A percentile compares a stretch with the other conserved stretches of the same genome.
Evolutionary conservation across 2,797 vertebrate species (phyloP).

Genomic region (Enteromius radiatus): DNA sequence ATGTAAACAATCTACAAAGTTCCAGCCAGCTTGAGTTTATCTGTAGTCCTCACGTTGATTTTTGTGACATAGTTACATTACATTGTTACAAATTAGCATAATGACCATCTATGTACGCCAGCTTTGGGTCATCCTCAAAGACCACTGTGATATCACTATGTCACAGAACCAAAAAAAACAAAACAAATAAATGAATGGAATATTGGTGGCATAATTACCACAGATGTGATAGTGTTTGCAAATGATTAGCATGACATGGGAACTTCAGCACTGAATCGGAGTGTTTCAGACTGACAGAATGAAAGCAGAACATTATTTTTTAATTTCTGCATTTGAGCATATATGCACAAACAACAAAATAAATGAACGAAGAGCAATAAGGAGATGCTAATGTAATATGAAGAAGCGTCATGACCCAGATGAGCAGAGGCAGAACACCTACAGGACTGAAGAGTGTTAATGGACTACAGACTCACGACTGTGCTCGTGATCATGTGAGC

Average conservation of each 20-base stretch:
- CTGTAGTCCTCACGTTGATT: neutral
- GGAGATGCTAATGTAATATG: neutral
- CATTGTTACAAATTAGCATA: neutral
- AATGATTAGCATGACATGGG: neutral
- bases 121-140: neutral
- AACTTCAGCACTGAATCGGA: neutral
- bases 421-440: neutral
- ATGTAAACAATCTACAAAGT: neutral
- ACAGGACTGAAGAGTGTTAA: conserved; percentile 38
- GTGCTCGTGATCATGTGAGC: conserved; percentile 27
- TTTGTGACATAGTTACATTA: neutral
- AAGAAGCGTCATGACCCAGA: neutral
- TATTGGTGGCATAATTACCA: neutral
- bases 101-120: neutral
- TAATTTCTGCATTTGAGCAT: too few species aligned
- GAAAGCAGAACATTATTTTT: neutral
- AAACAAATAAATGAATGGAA: neutral
- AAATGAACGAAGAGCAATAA: neutral
- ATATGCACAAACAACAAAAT: neutral
- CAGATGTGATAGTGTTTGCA: neutral
- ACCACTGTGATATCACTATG: neutral
- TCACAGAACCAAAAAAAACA: too few species aligned
- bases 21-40: neutral
- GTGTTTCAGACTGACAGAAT: neutral
- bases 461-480: conserved; percentile 11